Evolutionary conservation across 2,113 vertebrate species (phyloP).

Genomic region (Etheostoma cragini): DNA sequence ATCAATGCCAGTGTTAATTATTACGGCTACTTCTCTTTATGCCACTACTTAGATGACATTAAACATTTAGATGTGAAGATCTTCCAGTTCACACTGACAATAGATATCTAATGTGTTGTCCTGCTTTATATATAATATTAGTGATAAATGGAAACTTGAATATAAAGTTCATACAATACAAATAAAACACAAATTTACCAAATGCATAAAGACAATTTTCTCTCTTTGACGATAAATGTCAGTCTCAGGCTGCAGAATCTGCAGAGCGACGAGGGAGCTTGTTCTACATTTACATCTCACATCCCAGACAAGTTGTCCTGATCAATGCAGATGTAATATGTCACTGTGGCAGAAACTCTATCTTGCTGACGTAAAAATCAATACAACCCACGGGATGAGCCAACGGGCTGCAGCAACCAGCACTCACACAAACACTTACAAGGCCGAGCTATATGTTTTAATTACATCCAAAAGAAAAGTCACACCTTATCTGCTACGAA

Average conservation of each 20-base stretch:
- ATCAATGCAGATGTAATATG: constrained; percentile 63
- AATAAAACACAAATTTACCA: constrained; percentile 10
- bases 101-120: not conserved
- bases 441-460: not conserved
- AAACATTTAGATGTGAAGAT: not conserved
- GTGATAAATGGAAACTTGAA: not conserved
- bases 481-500: constrained; percentile 2
- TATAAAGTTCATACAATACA: not conserved
- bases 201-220: not conserved
- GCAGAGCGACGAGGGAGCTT: not conserved
- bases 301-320: constrained; percentile 50
- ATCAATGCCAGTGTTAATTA: not conserved
- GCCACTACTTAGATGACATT: not conserved
- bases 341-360: constrained; percentile 62
- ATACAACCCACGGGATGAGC: constrained; percentile 33
- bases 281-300: constrained; percentile 31
- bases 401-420: constrained; percentile 31
- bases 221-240: not conserved
- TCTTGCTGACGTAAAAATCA: constrained; percentile 53
- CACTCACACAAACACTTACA: constrained; percentile 29
- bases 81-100: not conserved
- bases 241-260: not conserved
- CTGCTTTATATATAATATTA: not conserved
- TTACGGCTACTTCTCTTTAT: not conserved
- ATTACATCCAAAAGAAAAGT: constrained; percentile 15